Conservation (phyloP, 2,113 vertebrate genomes). For the Chamaea fasciata region DNA sequence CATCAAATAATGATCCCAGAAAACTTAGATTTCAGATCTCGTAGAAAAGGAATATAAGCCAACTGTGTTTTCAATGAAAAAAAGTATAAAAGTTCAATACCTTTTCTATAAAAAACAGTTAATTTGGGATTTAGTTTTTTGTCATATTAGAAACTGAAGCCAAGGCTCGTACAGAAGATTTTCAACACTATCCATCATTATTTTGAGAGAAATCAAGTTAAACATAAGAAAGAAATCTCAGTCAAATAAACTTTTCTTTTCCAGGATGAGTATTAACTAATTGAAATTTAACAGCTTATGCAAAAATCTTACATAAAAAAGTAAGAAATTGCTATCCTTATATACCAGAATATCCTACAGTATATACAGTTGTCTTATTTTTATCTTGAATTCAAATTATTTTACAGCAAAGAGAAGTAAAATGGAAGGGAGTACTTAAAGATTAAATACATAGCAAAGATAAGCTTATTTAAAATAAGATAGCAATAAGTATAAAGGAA, state of each 20-base stretch:
- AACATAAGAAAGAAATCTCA: not conserved
- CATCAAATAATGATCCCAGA: not conserved
- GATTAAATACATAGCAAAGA: not conserved
- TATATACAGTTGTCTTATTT: not conserved
- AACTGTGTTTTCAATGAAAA: not conserved
- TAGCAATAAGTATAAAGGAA: not conserved
- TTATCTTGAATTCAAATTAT: not conserved
- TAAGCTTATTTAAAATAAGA: not conserved
- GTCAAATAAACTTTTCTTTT: not conserved
- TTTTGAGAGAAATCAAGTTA: not conserved
- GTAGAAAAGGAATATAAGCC: not conserved
- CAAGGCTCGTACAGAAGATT: not conserved
- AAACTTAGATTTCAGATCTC: not conserved
- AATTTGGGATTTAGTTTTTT: not conserved
- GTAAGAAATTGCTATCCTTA: not conserved
- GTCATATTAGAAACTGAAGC: not conserved
- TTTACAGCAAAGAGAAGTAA: not conserved
- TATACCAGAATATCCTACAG: not conserved
- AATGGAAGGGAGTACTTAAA: not conserved
- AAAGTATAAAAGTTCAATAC: not conserved
- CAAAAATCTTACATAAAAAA: not conserved
- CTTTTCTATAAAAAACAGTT: not conserved
- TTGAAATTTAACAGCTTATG: not conserved
- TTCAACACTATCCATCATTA: not conserved
- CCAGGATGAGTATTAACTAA: not conserved